Percentiles rank a stretch among this genome's conserved stretches.
Evolutionary conservation across 2,113 vertebrate genomes (phyloP).

Genomic region (Cromileptes altivelis): DNA sequence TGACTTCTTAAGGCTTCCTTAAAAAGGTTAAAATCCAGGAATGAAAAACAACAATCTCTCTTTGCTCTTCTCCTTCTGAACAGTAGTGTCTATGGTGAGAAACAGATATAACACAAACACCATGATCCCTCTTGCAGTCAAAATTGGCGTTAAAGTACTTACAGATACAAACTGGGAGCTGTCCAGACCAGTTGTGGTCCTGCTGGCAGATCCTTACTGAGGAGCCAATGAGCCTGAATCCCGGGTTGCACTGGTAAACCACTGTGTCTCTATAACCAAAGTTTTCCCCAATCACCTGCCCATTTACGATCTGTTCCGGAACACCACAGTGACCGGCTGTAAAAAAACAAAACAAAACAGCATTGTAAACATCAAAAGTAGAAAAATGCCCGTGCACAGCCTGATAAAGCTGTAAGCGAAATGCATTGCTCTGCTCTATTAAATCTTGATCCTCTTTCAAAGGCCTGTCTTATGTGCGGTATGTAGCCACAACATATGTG

Average conservation of each 20-base stretch:
- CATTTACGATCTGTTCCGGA: conserved; percentile 95
- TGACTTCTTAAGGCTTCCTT: neutral
- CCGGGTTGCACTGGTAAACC: conserved; percentile 96
- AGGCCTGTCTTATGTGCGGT: too few species aligned
- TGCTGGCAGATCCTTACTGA: conserved; percentile 97
- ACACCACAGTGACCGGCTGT: conserved; percentile 95
- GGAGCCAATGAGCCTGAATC: conserved; percentile 95
- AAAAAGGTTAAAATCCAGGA: neutral
- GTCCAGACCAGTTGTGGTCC: conserved; percentile 97
- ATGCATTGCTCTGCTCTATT: too few species aligned
- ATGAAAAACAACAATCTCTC: neutral
- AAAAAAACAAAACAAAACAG: neutral
- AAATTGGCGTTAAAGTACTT: conserved; percentile 82
- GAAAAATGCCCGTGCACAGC: too few species aligned
- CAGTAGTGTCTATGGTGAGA: neutral
- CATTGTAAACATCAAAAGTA: neutral
- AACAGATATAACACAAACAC: neutral
- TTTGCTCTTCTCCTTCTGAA: neutral
- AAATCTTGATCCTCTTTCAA: too few species aligned
- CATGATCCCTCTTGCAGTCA: neutral
- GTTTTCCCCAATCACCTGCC: conserved; percentile 97
- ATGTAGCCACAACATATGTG: too few species aligned
- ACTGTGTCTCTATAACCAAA: conserved; percentile 97
- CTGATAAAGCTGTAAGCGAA: too few species aligned
- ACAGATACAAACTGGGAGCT: conserved; percentile 95